Base-by-base conservation (phyloP, 2,797 vertebrate species). In the Enteromius unitaeniatus region DNA sequence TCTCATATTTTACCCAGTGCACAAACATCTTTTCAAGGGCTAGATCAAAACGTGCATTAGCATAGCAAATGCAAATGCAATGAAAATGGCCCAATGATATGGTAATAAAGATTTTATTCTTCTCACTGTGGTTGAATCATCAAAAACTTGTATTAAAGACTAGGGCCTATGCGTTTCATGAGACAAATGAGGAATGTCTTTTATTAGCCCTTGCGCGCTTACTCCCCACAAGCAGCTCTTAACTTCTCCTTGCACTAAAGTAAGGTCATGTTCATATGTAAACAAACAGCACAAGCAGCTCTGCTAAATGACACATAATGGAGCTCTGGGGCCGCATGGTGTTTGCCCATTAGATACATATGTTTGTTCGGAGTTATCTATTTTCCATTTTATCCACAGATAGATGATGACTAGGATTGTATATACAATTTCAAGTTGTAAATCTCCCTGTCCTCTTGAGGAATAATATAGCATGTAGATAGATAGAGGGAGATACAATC, bases 1-100 rank as follows among this genome's bases (percentile, higher is more conserved):
- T 75, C 42, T 60, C 62, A 69, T 83, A 86, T 86, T 91, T 84
- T 49, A 84, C 86, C 84, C 85, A 90, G 77, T 89, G 88, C 90
- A 82, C 88, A 75, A 90, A 87, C 85, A 84, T 86, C 75, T 53
- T 79, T 82, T 26, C 23, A 31, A 51, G 51, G 64, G 34, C 68
- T 13, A 53, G 74, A 76, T 45, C 10, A 2, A 77, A 77, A 55
- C 34, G 40, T 19, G 34, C 23, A 70, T 78, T 17, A 42, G 60
- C 47, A 23, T 3, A 10, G 42, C 45, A 64, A 42, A 76, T 75
- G 80, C 4, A 4, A 82, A 51, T 2, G 9, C 47, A 76, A 58
- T 76, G 42, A 77, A 67, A 77, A 64, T 45, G 3, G 58, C n/a
- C 58, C 15, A 49, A 60, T 58, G 17, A 31, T 26, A 75, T 26